Percentiles rank a stretch among this genome's conserved stretches.
Conservation (phyloP, 2,888 invertebrate genomes). For the Chloromyia formosa region DNA sequence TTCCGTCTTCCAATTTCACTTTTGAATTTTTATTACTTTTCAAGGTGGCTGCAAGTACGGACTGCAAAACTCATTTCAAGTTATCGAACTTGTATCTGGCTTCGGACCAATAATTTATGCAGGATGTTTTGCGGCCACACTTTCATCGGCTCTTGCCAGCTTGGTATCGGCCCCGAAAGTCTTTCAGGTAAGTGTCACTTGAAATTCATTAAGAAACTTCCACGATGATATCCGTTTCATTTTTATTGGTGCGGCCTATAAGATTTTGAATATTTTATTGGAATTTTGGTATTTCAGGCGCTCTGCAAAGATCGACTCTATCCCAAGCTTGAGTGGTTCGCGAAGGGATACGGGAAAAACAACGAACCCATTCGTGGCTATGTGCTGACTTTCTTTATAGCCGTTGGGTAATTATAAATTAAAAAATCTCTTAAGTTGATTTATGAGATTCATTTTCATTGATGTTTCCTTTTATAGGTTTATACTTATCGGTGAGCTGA, state of each 20-base stretch:
- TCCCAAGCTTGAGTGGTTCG: slow-evolving; percentile 90
- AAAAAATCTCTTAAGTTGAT: not conserved
- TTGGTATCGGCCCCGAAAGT: slow-evolving; percentile 96
- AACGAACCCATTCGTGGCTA: slow-evolving; percentile 90
- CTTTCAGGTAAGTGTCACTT: slow-evolving; percentile 70
- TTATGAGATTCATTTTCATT: too few relatives aligned
- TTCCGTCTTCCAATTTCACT: too few relatives aligned
- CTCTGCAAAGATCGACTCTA: slow-evolving; percentile 94
- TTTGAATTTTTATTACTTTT: slow-evolving; percentile 29
- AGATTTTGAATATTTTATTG: slow-evolving; percentile 43
- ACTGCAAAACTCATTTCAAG: slow-evolving; percentile 68
- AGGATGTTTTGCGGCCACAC: slow-evolving; percentile 95
- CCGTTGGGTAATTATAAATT: slow-evolving; percentile 75
- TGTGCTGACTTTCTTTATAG: slow-evolving; percentile 89
- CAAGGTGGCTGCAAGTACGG: slow-evolving; percentile 70
- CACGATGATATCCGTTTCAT: not conserved
- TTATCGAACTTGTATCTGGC: slow-evolving; percentile 82
- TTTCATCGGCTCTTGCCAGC: slow-evolving; percentile 95
- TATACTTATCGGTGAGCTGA: slow-evolving; percentile 77
- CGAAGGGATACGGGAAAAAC: slow-evolving; percentile 82
- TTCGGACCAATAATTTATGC: slow-evolving; percentile 95
- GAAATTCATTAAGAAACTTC: not conserved
- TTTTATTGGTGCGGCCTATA: slow-evolving; percentile 3
- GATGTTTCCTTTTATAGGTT: slow-evolving; percentile 55
- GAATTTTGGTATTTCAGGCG: slow-evolving; percentile 67